Percentiles rank a stretch among this genome's conserved stretches.
Conservation (phyloP, 2,113 vertebrate species). For the Rhizomys pruinosus region DNA sequence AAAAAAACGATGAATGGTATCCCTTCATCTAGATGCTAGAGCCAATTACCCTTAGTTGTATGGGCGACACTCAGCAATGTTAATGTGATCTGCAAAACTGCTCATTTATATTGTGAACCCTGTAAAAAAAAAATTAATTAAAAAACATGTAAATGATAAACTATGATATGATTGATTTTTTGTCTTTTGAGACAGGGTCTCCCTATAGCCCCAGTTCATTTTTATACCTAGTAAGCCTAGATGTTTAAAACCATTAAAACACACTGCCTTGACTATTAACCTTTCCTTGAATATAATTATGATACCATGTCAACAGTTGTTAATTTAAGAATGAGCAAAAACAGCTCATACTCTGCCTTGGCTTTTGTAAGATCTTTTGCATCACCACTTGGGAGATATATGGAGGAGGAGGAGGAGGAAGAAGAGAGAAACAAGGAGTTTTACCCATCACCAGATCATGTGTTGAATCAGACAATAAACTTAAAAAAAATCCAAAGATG, state of each 20-base stretch:
- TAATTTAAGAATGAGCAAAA: conserved; percentile 31
- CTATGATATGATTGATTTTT: too few species aligned
- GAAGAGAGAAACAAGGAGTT: conserved; percentile 24
- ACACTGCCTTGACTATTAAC: conserved; percentile 8
- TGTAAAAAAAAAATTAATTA: too few species aligned
- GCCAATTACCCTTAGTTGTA: too few species aligned
- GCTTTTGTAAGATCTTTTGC: not conserved
- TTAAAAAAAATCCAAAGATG: not conserved
- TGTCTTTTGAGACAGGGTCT: too few species aligned
- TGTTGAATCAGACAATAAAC: conserved; percentile 19
- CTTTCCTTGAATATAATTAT: conserved; percentile 33
- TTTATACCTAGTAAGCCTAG: conserved; percentile 59
- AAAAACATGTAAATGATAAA: too few species aligned
- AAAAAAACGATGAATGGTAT: too few species aligned
- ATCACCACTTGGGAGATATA: not conserved
- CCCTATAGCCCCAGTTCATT: too few species aligned
- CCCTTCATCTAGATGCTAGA: too few species aligned
- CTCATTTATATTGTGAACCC: too few species aligned
- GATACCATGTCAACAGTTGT: not conserved
- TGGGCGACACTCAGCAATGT: too few species aligned
- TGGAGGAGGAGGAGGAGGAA: conserved; percentile 38
- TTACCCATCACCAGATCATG: not conserved
- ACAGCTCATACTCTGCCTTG: not conserved
- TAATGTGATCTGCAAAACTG: too few species aligned
- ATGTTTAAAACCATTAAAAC: not conserved